Evolutionary conservation across 2,888 invertebrate species (phyloP).

Genomic region (Deilephila elpenor): DNA sequence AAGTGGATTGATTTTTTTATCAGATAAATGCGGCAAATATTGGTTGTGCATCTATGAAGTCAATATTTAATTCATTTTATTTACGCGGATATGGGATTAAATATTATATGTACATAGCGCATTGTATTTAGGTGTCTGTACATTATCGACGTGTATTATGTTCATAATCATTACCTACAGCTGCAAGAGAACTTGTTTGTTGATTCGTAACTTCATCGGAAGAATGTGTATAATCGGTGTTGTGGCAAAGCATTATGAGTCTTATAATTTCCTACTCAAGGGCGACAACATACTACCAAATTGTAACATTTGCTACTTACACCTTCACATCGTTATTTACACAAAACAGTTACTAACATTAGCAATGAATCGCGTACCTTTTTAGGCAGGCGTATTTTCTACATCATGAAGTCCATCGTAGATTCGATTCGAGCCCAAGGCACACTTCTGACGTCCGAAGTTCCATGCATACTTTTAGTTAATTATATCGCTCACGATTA

Average conservation of each 20-base stretch:
- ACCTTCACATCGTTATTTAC: background rate
- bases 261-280: background rate
- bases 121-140: background rate
- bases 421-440: too few species aligned
- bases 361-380: background rate
- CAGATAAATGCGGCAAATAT: too few species aligned
- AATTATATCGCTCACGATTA: too few species aligned
- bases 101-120: background rate
- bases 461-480: too few species aligned
- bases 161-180: background rate
- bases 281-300: background rate
- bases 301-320: background rate
- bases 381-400: too few species aligned
- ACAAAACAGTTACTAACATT: background rate
- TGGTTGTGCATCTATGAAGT: too few species aligned
- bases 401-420: too few species aligned
- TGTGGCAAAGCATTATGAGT: background rate
- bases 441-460: too few species aligned
- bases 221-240: background rate
- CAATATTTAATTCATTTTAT: background rate
- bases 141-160: background rate
- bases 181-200: conserved; percentile 13
- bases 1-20: too few species aligned
- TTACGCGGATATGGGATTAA: background rate
- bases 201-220: background rate